These are phyloP conservation scores for Axinella damicornis DNA, from an alignment of 37 sponge, comb jelly and placozoan genomes.

Conservation along the genomic window DNA sequence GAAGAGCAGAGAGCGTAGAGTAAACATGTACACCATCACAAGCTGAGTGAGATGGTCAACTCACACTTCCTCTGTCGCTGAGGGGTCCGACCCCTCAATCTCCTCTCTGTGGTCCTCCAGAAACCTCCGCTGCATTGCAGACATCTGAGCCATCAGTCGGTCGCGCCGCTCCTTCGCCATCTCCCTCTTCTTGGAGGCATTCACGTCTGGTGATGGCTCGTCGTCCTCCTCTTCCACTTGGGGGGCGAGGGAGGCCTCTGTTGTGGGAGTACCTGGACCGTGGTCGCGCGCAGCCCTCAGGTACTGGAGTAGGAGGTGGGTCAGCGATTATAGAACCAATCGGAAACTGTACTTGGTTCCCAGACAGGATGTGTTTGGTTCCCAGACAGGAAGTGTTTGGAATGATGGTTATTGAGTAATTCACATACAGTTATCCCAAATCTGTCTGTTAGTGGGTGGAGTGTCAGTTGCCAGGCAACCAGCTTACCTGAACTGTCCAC, in stretches of 20 bases:
- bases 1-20: too few species aligned
- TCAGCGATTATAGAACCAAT: too few species aligned
- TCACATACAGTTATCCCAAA: too few species aligned
- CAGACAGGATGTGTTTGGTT: too few species aligned
- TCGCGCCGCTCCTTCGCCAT: constrained; percentile 44
- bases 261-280: too few species aligned
- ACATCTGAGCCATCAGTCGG: constrained; percentile 72
- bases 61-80: background rate
- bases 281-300: too few species aligned
- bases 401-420: too few species aligned
- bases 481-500: constrained; percentile 61
- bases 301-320: too few species aligned
- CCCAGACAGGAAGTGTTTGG: too few species aligned
- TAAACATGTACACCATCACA: background rate
- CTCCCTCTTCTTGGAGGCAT: background rate
- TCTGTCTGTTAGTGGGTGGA: too few species aligned
- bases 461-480: too few species aligned
- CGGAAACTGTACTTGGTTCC: too few species aligned
- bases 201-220: background rate
- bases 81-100: constrained; percentile 36
- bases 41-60: background rate
- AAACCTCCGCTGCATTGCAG: constrained; percentile 77
- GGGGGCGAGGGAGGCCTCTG: background rate
- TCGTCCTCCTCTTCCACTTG: background rate
- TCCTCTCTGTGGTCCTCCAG: constrained; percentile 49